These are phyloP conservation scores for Leucozona laternaria DNA, from an alignment of 2,888 invertebrate species.

Conservation along the genomic window DNA sequence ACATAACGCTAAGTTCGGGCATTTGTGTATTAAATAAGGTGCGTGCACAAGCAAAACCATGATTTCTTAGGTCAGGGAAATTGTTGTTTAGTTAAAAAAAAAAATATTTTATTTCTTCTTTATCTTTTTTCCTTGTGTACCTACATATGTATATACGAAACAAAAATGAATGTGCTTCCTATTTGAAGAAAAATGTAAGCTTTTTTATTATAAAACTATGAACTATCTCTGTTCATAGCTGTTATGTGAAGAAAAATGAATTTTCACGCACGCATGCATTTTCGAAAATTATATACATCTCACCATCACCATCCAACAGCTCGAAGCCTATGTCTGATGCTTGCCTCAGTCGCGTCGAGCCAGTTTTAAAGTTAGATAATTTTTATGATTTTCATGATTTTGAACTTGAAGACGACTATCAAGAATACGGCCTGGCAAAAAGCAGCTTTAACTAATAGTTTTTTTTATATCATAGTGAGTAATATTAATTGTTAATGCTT, in stretches of 20 bases:
- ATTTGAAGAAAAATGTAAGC: background rate
- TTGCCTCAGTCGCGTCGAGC: background rate
- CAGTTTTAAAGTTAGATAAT: slow-evolving; percentile 6
- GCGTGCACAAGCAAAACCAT: slow-evolving; percentile 16
- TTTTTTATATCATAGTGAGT: background rate
- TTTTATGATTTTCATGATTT: slow-evolving; percentile 10
- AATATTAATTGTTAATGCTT: background rate
- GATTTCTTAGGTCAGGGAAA: slow-evolving; percentile 31
- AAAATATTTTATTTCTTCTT: background rate
- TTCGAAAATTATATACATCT: slow-evolving; percentile 35
- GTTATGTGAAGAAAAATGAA: slow-evolving; percentile 64
- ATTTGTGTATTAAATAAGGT: slow-evolving; percentile 12
- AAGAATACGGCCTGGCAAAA: background rate
- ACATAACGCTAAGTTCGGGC: slow-evolving; percentile 1
- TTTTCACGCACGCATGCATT: slow-evolving; percentile 74
- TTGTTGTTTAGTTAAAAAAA: background rate
- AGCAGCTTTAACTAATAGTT: background rate
- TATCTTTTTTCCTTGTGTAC: slow-evolving; percentile 3
- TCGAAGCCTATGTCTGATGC: background rate
- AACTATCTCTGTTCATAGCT: background rate
- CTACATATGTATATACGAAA: background rate
- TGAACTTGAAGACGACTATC: slow-evolving; percentile 9
- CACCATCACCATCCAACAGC: background rate
- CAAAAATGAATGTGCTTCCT: slow-evolving; percentile 10
- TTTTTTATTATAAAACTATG: background rate